phyloP scores from a whole-genome alignment of 2,797 vertebrate genomes.

The Sternarchorhynchus goeldii region DNA sequence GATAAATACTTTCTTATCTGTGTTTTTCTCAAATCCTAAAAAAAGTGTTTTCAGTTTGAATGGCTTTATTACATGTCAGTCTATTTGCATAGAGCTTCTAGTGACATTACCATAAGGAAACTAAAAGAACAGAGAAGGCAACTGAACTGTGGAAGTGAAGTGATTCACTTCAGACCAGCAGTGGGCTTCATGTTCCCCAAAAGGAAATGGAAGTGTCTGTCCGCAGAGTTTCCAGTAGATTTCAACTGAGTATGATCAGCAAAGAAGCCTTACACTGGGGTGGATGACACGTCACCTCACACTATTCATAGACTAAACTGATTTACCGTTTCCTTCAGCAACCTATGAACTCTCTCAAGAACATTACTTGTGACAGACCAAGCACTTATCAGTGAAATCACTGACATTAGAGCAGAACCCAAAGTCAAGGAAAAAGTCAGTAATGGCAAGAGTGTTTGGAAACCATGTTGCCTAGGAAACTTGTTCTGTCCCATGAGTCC shows the following conservation, averaged over 20 bases:
- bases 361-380: constrained; percentile 54
- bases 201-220: too few species aligned
- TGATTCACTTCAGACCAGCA: not conserved
- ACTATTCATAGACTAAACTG: constrained; percentile 22
- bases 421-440: constrained; percentile 60
- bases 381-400: constrained; percentile 60
- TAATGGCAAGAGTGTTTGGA: constrained; percentile 61
- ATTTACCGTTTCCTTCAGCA: constrained; percentile 44
- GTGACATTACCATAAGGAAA: too few species aligned
- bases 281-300: not conserved
- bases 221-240: not conserved
- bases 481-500: constrained; percentile 65
- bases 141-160: not conserved
- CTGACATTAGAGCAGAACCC: constrained; percentile 52
- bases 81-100: too few species aligned
- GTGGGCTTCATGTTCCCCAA: not conserved
- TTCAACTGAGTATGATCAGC: constrained; percentile 1
- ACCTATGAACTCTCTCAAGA: constrained; percentile 56
- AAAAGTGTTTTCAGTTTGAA: too few species aligned
- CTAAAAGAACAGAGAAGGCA: too few species aligned
- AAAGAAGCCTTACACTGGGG: not conserved
- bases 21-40: too few species aligned
- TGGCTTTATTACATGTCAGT: too few species aligned
- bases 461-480: constrained; percentile 59
- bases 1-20: too few species aligned